Base-by-base conservation (phyloP, 2,888 invertebrate genomes). In the Eretmocerus hayati region DNA sequence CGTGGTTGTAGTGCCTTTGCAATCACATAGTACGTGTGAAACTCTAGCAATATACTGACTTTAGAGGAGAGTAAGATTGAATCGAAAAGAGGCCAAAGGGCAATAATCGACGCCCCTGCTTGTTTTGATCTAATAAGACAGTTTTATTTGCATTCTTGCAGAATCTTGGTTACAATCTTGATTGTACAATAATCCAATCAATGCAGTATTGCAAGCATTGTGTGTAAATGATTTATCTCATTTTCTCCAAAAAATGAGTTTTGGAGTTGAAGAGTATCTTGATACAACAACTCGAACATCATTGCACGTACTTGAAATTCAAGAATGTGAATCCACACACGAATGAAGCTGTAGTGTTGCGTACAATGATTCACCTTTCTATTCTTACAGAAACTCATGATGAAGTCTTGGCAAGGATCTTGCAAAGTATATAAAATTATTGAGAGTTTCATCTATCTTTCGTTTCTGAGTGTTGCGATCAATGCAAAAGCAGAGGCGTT, bases 1-100 rank as follows among this genome's bases (percentile, higher is more conserved):
- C 89, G 69, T 90, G 90, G 90, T 83, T 90, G 76, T 90, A 81
- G 65, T 63, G 55, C 56, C 43, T n/a, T 46, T 31, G 35, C 26
- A 36, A 30, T 48, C 40, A 15, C 23, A 23, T 33, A 42, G 38
- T 46, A 36, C 40, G 43, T 32, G 19, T 39, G 42, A 36, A 41
- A 44, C 18, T 49, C 49, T 20, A 46, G 48, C 50, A 51, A 54
- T 54, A 51, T 23, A 42, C 15, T 53, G 45, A 13, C 37, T 30
- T 54, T 51, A 50, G n/a, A 54, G 53, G 45, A 37, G 46, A 42
- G 37, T 46, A 46, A 46, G 48, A 42, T 51, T 46, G 50, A 39
- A 41, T 43, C 31, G 8, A 23, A 51, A 23, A 49, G 33, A 48
- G 48, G 53, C 48, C 48, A 51, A 54, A 54, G 48, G 51, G 46